phyloP scores from a whole-genome alignment of 37 sponge, comb jelly and placozoan genomes.

The Cladorhizidae sp. region DNA sequence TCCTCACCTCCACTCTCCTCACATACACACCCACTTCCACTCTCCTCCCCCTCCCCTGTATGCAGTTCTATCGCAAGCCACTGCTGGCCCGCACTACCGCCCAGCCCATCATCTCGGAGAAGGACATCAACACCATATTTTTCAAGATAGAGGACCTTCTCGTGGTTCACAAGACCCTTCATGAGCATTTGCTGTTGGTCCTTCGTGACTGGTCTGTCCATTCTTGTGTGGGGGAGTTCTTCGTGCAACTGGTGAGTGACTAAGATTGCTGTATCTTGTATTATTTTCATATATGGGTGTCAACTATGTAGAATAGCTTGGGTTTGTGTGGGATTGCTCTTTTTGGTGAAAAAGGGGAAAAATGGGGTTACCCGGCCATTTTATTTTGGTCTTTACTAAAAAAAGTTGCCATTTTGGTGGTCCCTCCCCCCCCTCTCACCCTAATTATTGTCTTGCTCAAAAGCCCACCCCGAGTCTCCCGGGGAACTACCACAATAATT shows the following conservation, averaged over 20 bases:
- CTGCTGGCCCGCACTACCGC: constrained; percentile 71
- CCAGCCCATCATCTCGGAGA: constrained; percentile 72
- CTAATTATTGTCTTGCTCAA: too few relatives aligned
- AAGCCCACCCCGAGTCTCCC: too few relatives aligned
- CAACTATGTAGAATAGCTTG: too few relatives aligned
- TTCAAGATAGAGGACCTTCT: constrained; percentile 73
- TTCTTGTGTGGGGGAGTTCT: constrained; percentile 78
- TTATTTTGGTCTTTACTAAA: background rate
- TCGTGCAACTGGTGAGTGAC: constrained; percentile 77
- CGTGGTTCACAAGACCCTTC: constrained; percentile 54
- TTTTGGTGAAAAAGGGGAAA: background rate
- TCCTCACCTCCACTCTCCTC: background rate
- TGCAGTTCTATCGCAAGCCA: constrained; percentile 83
- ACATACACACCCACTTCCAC: background rate
- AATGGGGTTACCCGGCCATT: background rate
- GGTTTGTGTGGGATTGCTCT: too few relatives aligned
- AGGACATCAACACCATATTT: constrained; percentile 83
- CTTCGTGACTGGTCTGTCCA: constrained; percentile 62
- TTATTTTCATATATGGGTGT: too few relatives aligned
- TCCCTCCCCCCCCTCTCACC: too few relatives aligned
- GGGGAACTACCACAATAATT: too few relatives aligned
- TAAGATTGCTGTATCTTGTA: too few relatives aligned
- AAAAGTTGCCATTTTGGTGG: background rate
- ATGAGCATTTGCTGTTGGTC: constrained; percentile 55
- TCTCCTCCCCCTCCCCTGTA: constrained; percentile 1